A percentile compares a stretch with the other conserved stretches of the same genome.
Conservation (phyloP, 2,888 invertebrate species). For the Helobdella robusta region DNA sequence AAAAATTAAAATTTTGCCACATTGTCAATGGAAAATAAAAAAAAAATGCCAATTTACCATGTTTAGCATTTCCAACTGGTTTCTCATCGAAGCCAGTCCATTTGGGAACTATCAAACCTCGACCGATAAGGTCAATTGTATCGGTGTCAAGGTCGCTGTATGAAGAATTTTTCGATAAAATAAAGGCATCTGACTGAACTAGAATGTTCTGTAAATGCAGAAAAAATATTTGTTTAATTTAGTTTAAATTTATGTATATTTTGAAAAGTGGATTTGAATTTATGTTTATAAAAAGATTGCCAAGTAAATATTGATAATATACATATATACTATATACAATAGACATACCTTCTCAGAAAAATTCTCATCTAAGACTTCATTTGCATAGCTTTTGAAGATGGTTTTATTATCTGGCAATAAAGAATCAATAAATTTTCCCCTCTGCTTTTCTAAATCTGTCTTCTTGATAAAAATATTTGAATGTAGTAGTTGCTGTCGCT, state of each 20-base stretch:
- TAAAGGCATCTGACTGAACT: too few species aligned
- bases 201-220: too few species aligned
- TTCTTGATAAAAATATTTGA: too few species aligned
- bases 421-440: too few species aligned
- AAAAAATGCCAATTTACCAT: background rate
- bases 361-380: background rate
- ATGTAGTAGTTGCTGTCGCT: too few species aligned
- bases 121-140: constrained; percentile 1
- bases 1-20: background rate
- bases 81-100: constrained; percentile 8
- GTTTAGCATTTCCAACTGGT: background rate
- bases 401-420: too few species aligned
- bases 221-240: too few species aligned
- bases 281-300: too few species aligned
- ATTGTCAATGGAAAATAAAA: background rate
- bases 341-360: background rate
- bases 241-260: too few species aligned
- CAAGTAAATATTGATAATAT: background rate
- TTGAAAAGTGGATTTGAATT: too few species aligned
- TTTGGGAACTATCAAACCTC: constrained; percentile 7
- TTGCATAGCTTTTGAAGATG: background rate
- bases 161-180: too few species aligned
- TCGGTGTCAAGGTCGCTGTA: background rate
- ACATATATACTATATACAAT: background rate
- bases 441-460: too few species aligned